Conservation (phyloP, 1,140 invertebrate species). For the Marisa cornuarietis region DNA sequence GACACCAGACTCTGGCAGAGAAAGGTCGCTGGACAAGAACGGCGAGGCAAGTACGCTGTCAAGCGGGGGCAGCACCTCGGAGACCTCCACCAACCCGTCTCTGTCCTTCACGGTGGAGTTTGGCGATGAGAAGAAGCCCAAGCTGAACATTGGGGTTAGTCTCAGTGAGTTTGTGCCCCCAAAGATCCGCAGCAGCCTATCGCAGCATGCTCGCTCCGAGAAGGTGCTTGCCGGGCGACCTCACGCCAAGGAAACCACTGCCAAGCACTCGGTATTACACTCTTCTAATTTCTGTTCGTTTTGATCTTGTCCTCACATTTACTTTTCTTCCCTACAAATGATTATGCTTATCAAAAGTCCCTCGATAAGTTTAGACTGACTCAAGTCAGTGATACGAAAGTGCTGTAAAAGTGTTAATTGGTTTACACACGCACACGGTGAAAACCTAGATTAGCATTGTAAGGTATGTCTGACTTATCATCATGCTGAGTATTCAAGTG, state of each 20-base stretch:
- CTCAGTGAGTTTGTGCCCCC: constrained; percentile 68
- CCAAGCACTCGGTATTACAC: no score
- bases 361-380: no score
- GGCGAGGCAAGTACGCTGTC: constrained; percentile 3
- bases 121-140: constrained; percentile 48
- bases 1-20: constrained; percentile 24
- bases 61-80: constrained; percentile 1
- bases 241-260: no score
- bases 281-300: no score
- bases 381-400: no score
- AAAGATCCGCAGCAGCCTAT: constrained; percentile 56
- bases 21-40: constrained; percentile 20
- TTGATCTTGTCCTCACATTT: no score
- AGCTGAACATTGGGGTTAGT: constrained; percentile 47
- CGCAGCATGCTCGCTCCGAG: constrained; percentile 26
- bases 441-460: no score
- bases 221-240: constrained; percentile 14
- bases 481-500: background rate
- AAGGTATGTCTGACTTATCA: no score
- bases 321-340: no score
- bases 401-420: no score
- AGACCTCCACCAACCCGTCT: constrained; percentile 7
- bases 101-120: constrained; percentile 69
- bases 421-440: no score
- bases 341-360: no score